These are phyloP conservation scores for Arenaria interpres DNA, from an alignment of 2,113 vertebrate genomes.

Conservation along the genomic window DNA sequence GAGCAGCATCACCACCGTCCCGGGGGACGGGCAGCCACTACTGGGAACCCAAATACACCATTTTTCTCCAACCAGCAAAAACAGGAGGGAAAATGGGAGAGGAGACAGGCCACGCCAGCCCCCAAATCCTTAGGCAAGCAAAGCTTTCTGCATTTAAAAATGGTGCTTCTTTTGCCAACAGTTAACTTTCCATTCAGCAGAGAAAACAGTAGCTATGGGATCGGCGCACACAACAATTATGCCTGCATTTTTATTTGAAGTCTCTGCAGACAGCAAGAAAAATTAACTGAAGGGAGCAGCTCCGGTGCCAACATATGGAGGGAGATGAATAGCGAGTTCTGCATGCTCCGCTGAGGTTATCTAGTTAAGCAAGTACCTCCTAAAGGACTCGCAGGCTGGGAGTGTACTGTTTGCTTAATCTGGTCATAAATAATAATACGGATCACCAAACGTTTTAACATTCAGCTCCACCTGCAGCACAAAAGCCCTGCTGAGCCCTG, in stretches of 20 bases:
- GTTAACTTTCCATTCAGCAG: neutral
- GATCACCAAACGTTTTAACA: neutral
- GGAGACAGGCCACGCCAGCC: neutral
- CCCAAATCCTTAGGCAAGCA: neutral
- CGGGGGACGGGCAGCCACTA: neutral
- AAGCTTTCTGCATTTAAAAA: neutral
- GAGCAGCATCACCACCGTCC: neutral
- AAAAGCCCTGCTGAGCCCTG: neutral
- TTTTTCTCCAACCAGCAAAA: neutral
- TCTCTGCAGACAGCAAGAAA: slow-evolving; percentile 28
- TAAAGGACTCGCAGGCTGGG: neutral
- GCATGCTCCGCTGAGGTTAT: neutral
- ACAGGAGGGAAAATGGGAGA: neutral
- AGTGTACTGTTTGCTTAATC: neutral
- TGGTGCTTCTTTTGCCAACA: neutral
- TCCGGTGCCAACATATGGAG: slow-evolving; percentile 27
- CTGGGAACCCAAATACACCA: rapidly evolving
- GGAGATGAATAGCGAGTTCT: neutral
- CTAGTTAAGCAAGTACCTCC: slow-evolving; percentile 31
- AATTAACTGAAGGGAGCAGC: slow-evolving; percentile 51
- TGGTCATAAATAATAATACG: slow-evolving; percentile 20
- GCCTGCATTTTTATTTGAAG: slow-evolving; percentile 22
- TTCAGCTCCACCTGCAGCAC: neutral
- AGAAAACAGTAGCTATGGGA: neutral
- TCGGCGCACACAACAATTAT: neutral